A percentile compares a stretch with the other conserved stretches of the same genome.
Conservation (phyloP, 2,888 invertebrate species). For the Polia nebulosa region DNA sequence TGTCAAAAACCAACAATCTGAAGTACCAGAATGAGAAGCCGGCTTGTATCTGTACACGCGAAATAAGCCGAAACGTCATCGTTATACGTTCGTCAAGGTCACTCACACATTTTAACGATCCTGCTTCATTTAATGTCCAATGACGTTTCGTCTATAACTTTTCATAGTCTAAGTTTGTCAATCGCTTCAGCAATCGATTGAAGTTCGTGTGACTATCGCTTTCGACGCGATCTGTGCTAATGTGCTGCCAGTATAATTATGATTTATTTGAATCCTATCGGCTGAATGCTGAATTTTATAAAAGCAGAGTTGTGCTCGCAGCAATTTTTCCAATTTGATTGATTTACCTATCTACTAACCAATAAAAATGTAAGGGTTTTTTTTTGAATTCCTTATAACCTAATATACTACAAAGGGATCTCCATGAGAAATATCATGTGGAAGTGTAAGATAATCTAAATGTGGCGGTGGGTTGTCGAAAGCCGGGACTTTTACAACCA, state of each 20-base stretch:
- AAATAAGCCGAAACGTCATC: too few relatives aligned
- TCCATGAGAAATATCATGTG: not conserved
- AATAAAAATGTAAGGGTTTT: too few relatives aligned
- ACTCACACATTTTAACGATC: too few relatives aligned
- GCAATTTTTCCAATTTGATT: not conserved
- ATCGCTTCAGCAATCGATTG: slow-evolving; percentile 10
- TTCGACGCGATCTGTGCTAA: not conserved
- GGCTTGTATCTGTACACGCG: too few relatives aligned
- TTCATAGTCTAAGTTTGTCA: not conserved
- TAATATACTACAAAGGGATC: not conserved
- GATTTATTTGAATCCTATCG: slow-evolving; percentile 16
- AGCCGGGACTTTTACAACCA: not conserved
- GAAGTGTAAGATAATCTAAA: not conserved
- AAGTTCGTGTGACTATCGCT: not conserved
- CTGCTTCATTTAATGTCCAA: too few relatives aligned
- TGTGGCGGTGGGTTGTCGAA: not conserved
- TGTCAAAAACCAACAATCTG: too few relatives aligned
- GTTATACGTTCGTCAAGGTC: too few relatives aligned
- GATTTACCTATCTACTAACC: slow-evolving; percentile 1
- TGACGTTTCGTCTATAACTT: too few relatives aligned
- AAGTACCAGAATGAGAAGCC: too few relatives aligned
- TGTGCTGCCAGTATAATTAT: not conserved
- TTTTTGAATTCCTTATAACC: too few relatives aligned
- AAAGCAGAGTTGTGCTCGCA: too few relatives aligned
- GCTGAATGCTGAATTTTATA: not conserved